These are phyloP conservation scores for Brachionus angularis DNA, from an alignment of 1,140 invertebrate species.

Conservation along the genomic window DNA sequence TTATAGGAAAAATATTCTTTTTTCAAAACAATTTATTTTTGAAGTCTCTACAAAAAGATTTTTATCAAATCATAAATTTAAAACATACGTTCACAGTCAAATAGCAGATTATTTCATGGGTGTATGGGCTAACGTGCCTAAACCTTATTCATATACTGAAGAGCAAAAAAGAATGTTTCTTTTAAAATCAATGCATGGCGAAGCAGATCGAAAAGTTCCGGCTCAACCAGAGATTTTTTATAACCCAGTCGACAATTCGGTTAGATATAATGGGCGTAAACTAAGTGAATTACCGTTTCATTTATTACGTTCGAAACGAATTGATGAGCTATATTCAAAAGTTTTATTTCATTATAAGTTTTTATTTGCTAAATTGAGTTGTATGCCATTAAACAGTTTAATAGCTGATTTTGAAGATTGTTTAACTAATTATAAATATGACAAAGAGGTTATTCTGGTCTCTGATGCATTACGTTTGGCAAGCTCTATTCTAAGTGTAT, in stretches of 20 bases:
- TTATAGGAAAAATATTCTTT: not conserved
- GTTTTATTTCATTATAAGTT: slow-evolving; percentile 96
- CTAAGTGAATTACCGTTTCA: slow-evolving; percentile 82
- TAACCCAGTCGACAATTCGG: slow-evolving; percentile 72
- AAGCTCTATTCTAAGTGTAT: slow-evolving; percentile 68
- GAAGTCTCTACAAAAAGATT: slow-evolving; percentile 75
- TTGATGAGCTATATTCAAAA: slow-evolving; percentile 84
- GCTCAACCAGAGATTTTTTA: slow-evolving; percentile 87
- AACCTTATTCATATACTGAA: slow-evolving; percentile 93
- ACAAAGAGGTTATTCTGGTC: slow-evolving; percentile 81
- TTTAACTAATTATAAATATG: slow-evolving; percentile 74
- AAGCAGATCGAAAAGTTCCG: slow-evolving; percentile 90
- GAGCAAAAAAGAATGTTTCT: slow-evolving; percentile 68
- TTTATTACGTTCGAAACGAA: slow-evolving; percentile 78
- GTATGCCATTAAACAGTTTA: slow-evolving; percentile 85
- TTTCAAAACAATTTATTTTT: not conserved
- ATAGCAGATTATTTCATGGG: slow-evolving; percentile 96
- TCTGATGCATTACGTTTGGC: slow-evolving; percentile 85
- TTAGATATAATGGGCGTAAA: slow-evolving; percentile 63
- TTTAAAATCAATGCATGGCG: slow-evolving; percentile 75
- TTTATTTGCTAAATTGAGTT: slow-evolving; percentile 89
- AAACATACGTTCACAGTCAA: slow-evolving; percentile 89
- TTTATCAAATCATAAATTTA: slow-evolving; percentile 93
- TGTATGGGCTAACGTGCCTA: slow-evolving; percentile 83
- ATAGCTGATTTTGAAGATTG: slow-evolving; percentile 93